Evolutionary conservation across 2,113 vertebrate genomes (phyloP).

Genomic region (Craseonycteris thonglongyai): DNA sequence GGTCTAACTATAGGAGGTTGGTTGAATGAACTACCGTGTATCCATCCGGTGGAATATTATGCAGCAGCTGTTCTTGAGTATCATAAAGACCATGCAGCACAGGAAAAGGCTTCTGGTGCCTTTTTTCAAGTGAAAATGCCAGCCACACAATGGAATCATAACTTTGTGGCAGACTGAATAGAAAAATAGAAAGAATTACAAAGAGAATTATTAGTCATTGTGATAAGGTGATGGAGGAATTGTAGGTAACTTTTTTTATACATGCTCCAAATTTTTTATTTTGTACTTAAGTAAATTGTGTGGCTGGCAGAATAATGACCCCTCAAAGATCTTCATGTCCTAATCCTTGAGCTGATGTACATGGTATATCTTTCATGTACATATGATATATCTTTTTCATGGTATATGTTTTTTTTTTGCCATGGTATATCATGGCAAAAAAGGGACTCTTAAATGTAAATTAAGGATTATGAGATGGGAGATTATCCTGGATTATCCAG

Average conservation of each 20-base stretch:
- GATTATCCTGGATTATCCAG: neutral
- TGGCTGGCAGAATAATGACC: neutral
- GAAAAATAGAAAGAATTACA: constrained; percentile 4
- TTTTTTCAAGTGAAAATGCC: neutral
- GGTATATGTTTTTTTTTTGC: too few relatives aligned
- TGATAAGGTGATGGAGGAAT: neutral
- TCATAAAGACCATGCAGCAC: neutral
- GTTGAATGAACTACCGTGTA: neutral
- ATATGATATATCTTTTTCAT: too few relatives aligned
- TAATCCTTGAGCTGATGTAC: neutral
- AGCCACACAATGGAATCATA: neutral
- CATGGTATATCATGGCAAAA: too few relatives aligned
- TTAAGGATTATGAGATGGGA: neutral
- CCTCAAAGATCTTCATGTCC: neutral
- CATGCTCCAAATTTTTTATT: neutral
- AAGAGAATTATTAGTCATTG: neutral
- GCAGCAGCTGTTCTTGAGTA: neutral
- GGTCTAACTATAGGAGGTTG: neutral
- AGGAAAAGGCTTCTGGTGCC: neutral
- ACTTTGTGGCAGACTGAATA: neutral
- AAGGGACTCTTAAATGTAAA: neutral
- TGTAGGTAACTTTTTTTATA: neutral
- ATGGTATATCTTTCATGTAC: too few relatives aligned
- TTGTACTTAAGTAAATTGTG: neutral
- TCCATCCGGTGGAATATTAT: neutral